Base-by-base conservation (phyloP, 2,888 invertebrate species). In the Carcina quercana region DNA sequence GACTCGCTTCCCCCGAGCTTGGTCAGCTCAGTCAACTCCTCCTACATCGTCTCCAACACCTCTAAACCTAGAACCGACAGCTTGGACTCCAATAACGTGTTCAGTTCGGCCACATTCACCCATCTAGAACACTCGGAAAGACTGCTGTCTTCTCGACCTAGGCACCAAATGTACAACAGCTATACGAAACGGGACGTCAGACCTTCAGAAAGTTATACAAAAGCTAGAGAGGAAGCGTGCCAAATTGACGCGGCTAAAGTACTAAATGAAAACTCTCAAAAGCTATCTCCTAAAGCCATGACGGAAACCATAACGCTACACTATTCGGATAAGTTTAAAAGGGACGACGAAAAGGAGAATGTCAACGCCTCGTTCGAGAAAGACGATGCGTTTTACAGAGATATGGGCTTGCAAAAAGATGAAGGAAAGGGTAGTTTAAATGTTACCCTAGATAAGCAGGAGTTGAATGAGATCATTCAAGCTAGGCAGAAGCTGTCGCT, bases 1-100 rank as follows among this genome's bases (percentile, higher is more conserved):
- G 83, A 83, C 53, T 83, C 84, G 12, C 40, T 80, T 3, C 84
- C 84, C 0, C 83, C 84, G 0, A 78, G 78, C 32, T 56, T 84
- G 29, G 78, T 79, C 47, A 78, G 65, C 52, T 85, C 85, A 4
- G 70, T 83, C 27, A 82, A 83, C 50, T 82, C 83, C 0, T 79
- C 80, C 1, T 80, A 67, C 47, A 50, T 80, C 15, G 58, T 75
- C 25, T 62, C 75, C 5, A 76, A 67, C 45, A 53, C 61, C 2
- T 59, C 73, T 15, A 72, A 61, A 46, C 50, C 54, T 0, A 69
- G 58, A 42, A 37, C 39, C 0, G 73, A 76, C 7, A 57, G 52
- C 25, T 51, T 54, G 3, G 83, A 83, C 25, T 56, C 72, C 0
- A 72, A 70, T 36, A 79, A 64, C 34, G 48, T 83, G 34, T 79